phyloP scores from a whole-genome alignment of 2,797 vertebrate genomes.

The Nannoperca obscura region DNA sequence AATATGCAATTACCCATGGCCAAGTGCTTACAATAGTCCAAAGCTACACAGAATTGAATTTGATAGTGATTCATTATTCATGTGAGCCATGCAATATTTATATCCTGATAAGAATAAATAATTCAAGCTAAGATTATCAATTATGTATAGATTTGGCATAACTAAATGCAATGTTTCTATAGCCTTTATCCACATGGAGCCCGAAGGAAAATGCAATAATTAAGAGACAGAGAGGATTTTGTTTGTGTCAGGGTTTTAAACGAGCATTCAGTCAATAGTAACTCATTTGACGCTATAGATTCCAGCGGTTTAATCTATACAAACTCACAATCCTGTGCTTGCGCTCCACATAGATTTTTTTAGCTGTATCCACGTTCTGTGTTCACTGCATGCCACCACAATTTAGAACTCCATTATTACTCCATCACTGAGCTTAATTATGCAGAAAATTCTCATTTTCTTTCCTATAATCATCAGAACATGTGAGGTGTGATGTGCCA shows the following conservation, averaged over 20 bases:
- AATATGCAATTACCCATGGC: slow-evolving; percentile 77
- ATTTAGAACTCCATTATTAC: slow-evolving; percentile 74
- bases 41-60: slow-evolving; percentile 69
- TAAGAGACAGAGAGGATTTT: slow-evolving; percentile 60
- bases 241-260: slow-evolving; percentile 59
- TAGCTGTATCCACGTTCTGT: slow-evolving; percentile 54
- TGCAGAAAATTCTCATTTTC: slow-evolving; percentile 77
- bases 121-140: slow-evolving; percentile 74
- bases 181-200: slow-evolving; percentile 54
- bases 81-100: slow-evolving; percentile 74
- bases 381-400: slow-evolving; percentile 44
- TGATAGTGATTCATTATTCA: slow-evolving; percentile 76
- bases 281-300: slow-evolving; percentile 67
- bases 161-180: slow-evolving; percentile 71
- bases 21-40: slow-evolving; percentile 70
- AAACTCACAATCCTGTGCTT: slow-evolving; percentile 2
- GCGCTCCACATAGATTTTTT: slow-evolving; percentile 31
- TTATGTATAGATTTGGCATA: slow-evolving; percentile 76
- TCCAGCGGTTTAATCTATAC: slow-evolving; percentile 52
- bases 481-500: slow-evolving; percentile 54
- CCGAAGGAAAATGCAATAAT: slow-evolving; percentile 56
- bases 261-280: slow-evolving; percentile 53
- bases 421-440: slow-evolving; percentile 76
- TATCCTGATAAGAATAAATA: slow-evolving; percentile 76
- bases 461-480: slow-evolving; percentile 54